These are phyloP conservation scores for Meloe dianella DNA, from an alignment of 2,888 invertebrate genomes.

Conservation along the genomic window DNA sequence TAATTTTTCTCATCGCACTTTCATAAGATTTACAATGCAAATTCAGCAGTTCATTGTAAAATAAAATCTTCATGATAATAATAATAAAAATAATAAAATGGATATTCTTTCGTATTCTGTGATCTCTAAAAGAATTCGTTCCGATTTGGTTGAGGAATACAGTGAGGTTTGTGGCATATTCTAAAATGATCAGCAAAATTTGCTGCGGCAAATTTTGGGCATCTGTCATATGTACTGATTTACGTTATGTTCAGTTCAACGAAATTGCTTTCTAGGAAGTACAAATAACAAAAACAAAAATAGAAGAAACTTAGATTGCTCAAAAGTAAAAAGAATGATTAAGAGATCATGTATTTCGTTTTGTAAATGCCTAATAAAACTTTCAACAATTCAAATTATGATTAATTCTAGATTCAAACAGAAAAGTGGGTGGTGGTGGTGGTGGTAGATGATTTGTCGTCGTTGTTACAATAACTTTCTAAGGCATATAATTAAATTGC, in stretches of 20 bases:
- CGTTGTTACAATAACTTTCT: conserved; percentile 1
- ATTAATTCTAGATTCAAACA: no score
- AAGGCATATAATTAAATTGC: conserved; percentile 8
- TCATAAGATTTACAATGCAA: not conserved
- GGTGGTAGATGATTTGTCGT: not conserved
- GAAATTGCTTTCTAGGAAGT: not conserved
- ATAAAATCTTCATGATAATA: not conserved
- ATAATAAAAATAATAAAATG: not conserved
- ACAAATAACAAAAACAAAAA: not conserved
- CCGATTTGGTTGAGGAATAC: not conserved
- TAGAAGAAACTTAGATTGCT: no score
- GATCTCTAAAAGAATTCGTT: not conserved
- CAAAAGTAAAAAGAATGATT: no score
- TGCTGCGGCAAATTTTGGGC: not conserved
- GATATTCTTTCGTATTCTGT: not conserved
- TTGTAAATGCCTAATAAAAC: no score
- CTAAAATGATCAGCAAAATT: not conserved
- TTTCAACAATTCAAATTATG: not conserved
- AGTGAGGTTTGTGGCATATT: not conserved
- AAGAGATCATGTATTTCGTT: no score
- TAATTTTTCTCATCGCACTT: not conserved
- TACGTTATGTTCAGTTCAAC: not conserved
- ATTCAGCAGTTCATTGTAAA: not conserved
- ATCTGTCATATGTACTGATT: not conserved
- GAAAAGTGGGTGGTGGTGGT: no score